Evolutionary conservation across 1,140 invertebrate genomes (phyloP).

Genomic region (Elymnias hypermnestra): DNA sequence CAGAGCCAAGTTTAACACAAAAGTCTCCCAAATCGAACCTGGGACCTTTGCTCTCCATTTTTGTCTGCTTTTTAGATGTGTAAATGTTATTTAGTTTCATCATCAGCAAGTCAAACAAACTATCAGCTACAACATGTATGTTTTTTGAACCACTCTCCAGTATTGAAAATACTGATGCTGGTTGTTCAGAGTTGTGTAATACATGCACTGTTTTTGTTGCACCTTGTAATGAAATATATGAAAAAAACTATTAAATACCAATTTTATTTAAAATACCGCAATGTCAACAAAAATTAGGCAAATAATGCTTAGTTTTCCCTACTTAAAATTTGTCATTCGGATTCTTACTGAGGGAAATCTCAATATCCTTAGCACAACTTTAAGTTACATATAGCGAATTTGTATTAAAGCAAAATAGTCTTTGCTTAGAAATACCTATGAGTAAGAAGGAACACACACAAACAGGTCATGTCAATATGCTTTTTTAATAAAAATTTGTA

Average conservation of each 20-base stretch:
- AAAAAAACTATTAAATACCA: not conserved
- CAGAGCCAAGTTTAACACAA: constrained; percentile 94
- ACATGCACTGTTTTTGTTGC: constrained; percentile 90
- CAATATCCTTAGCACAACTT: too few species aligned
- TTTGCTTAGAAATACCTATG: too few species aligned
- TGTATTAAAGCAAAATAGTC: too few species aligned
- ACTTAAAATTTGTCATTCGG: too few species aligned
- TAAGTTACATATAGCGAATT: too few species aligned
- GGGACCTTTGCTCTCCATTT: constrained; percentile 94
- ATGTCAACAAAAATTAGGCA: too few species aligned
- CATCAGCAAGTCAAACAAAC: constrained; percentile 93
- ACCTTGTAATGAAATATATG: constrained; percentile 29
- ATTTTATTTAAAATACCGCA: constrained; percentile 26
- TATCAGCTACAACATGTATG: constrained; percentile 92
- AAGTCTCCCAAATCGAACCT: constrained; percentile 96
- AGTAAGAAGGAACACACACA: too few species aligned
- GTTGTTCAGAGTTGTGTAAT: constrained; percentile 96
- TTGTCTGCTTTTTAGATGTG: constrained; percentile 90
- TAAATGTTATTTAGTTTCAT: constrained; percentile 92
- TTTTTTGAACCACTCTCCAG: constrained; percentile 91
- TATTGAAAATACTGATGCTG: constrained; percentile 94
- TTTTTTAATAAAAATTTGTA: too few species aligned
- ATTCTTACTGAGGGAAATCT: too few species aligned
- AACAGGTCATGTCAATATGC: too few species aligned
- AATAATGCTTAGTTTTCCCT: too few species aligned